Evolutionary conservation across 2,888 invertebrate species (phyloP).

Genomic region (Polyommatus iphigenia): DNA sequence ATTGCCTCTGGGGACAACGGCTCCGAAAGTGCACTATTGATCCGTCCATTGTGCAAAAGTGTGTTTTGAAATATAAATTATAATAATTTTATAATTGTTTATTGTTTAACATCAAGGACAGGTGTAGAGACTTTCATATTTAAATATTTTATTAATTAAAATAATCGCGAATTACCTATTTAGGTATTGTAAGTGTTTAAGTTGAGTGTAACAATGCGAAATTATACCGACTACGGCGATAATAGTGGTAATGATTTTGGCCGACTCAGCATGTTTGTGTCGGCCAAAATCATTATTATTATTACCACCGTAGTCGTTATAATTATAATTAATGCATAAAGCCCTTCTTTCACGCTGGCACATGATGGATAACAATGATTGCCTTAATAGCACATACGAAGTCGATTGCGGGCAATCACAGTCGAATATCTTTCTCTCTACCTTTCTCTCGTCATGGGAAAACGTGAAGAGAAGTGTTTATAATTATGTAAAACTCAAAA

Average conservation of each 20-base stretch:
- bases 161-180: not conserved
- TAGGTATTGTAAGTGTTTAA: not conserved
- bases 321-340: too few species aligned
- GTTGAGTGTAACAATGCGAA: not conserved
- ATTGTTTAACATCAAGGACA: not conserved
- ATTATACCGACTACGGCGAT: not conserved
- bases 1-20: too few species aligned
- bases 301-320: too few species aligned
- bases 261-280: not conserved
- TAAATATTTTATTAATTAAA: not conserved
- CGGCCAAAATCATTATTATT: too few species aligned
- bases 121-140: not conserved
- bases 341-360: too few species aligned
- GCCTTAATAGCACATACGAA: not conserved
- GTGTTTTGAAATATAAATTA: not conserved
- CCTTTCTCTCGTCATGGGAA: too few species aligned
- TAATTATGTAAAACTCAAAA: too few species aligned
- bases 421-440: too few species aligned
- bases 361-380: too few species aligned
- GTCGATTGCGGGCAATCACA: not conserved
- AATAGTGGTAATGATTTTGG: not conserved
- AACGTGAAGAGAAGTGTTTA: too few species aligned
- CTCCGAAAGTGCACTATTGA: too few species aligned
- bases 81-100: not conserved
- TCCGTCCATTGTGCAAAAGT: too few species aligned